These are phyloP conservation scores for Sebastes reedi DNA, from an alignment of 2,797 vertebrate species.

Conservation along the genomic window DNA sequence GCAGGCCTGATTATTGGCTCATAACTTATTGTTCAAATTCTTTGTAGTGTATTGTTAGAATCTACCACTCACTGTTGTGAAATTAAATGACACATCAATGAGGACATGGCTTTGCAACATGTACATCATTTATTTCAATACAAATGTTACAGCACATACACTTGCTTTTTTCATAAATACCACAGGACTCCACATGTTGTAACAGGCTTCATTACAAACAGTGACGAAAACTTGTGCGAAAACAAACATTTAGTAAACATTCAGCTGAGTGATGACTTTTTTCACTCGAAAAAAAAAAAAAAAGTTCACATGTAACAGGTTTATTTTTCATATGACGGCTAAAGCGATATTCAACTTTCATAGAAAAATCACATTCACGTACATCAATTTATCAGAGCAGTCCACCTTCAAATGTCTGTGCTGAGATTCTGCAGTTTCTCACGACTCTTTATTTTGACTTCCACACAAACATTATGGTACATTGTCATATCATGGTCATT, in stretches of 20 bases:
- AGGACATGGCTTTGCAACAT: constrained; percentile 51
- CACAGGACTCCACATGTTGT: constrained; percentile 69
- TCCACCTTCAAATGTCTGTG: background rate
- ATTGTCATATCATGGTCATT: background rate
- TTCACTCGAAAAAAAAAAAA: constrained; percentile 35
- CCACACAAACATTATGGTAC: constrained; percentile 31
- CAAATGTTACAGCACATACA: constrained; percentile 70
- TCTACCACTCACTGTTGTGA: background rate
- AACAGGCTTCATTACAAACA: constrained; percentile 68
- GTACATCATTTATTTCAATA: constrained; percentile 80
- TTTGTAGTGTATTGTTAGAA: background rate
- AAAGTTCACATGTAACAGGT: constrained; percentile 46
- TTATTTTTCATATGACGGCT: constrained; percentile 21
- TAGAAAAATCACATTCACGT: constrained; percentile 54
- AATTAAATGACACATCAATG: constrained; percentile 14
- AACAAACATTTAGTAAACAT: constrained; percentile 82
- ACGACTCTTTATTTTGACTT: constrained; percentile 14
- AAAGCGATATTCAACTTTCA: constrained; percentile 27
- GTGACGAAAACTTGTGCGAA: constrained; percentile 74
- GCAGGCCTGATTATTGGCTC: background rate
- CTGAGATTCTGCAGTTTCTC: constrained; percentile 19
- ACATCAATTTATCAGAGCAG: constrained; percentile 4
- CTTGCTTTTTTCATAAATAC: constrained; percentile 79
- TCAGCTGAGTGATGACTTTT: constrained; percentile 61
- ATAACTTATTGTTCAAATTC: background rate